These are phyloP conservation scores for Saccostrea glomerata DNA, from an alignment of 1,140 invertebrate species.

Conservation along the genomic window DNA sequence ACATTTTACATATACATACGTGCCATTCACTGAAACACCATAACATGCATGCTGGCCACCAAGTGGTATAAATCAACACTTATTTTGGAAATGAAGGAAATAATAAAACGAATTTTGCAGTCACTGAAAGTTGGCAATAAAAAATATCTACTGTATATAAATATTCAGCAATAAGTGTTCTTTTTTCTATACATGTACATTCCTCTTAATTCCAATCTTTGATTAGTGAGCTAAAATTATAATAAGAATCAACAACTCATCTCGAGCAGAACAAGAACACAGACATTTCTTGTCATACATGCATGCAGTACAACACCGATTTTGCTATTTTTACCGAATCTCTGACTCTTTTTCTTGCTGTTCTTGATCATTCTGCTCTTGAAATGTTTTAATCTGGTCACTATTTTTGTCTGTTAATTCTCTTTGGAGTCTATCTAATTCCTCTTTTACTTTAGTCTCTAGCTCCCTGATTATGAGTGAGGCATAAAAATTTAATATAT, in stretches of 20 bases:
- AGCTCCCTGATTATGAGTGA: slow-evolving; percentile 44
- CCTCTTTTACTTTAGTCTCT: slow-evolving; percentile 42
- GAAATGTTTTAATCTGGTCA: slow-evolving; percentile 49
- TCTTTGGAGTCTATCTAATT: slow-evolving; percentile 49
- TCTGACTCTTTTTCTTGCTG: slow-evolving; percentile 56
- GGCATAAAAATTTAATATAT: neutral
- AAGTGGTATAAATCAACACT: too few species aligned
- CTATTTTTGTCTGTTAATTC: slow-evolving; percentile 57
- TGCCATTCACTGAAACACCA: too few species aligned
- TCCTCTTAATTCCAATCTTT: too few species aligned
- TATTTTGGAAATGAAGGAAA: too few species aligned
- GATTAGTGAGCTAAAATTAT: neutral
- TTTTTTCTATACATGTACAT: too few species aligned
- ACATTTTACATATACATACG: too few species aligned
- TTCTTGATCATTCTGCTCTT: slow-evolving; percentile 57
- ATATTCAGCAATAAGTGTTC: too few species aligned
- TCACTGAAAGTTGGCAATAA: too few species aligned
- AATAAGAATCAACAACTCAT: neutral
- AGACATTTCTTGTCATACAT: slow-evolving; percentile 25
- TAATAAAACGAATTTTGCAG: too few species aligned
- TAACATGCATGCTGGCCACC: too few species aligned
- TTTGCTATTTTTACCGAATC: slow-evolving; percentile 45
- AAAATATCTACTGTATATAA: too few species aligned
- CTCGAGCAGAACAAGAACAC: neutral
- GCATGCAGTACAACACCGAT: neutral